phyloP scores from a whole-genome alignment of 2,888 invertebrate species.

The Gonocerus acuteangulatus region DNA sequence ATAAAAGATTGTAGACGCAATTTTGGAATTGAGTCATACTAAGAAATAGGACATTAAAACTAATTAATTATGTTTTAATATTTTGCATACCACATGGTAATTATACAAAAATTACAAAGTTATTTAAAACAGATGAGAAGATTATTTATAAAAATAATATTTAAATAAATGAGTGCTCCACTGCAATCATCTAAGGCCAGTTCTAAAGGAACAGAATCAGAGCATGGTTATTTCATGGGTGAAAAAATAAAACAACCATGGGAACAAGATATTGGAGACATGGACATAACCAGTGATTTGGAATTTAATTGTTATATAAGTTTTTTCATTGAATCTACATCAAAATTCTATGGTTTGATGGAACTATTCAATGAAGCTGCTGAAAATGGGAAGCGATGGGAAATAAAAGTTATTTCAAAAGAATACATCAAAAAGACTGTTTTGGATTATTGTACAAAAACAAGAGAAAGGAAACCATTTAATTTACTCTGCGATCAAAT shows the following conservation, averaged over 20 bases:
- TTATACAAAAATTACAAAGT: no score
- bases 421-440: conserved; percentile 18
- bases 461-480: conserved; percentile 14
- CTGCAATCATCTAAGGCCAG: no score
- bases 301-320: conserved; percentile 9
- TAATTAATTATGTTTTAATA: no score
- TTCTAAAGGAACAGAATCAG: no score
- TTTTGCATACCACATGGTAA: no score
- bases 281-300: not conserved
- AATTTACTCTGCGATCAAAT: conserved; percentile 27
- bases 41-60: no score
- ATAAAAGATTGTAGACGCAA: no score
- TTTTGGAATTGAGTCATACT: no score
- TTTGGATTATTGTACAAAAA: conserved; percentile 10
- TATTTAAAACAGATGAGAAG: no score
- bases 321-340: conserved; percentile 6
- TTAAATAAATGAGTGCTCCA: no score
- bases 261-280: conserved; percentile 3
- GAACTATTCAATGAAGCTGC: conserved; percentile 27
- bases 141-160: no score
- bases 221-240: not conserved
- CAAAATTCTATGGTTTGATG: conserved; percentile 12
- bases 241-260: not conserved
- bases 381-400: conserved; percentile 11
- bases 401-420: conserved; percentile 23